Conservation (phyloP, 2,888 invertebrate genomes). For the Plebejus argus region DNA sequence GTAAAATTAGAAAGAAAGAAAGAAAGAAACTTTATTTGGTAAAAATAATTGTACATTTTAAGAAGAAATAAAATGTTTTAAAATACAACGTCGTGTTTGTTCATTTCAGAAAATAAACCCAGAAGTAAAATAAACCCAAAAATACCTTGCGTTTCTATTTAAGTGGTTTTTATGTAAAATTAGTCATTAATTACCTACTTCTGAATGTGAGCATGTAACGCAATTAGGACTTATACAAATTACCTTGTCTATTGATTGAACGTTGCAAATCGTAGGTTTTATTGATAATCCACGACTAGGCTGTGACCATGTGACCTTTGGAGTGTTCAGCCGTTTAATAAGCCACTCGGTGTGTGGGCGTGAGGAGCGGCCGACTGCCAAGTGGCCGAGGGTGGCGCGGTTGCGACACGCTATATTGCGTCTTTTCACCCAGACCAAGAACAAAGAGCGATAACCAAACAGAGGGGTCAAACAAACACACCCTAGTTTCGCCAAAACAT, state of each 20-base stretch:
- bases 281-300: not conserved
- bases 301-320: conserved; percentile 22
- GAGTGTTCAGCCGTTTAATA: conserved; percentile 29
- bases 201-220: not conserved
- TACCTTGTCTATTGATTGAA: not conserved
- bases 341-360: conserved; percentile 23
- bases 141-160: too few relatives aligned
- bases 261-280: not conserved
- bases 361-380: conserved; percentile 20
- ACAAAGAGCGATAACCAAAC: conserved; percentile 1
- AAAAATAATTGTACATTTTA: too few relatives aligned
- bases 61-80: too few relatives aligned
- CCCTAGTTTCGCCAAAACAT: not conserved
- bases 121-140: too few relatives aligned
- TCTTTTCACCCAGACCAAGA: conserved; percentile 23
- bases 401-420: conserved; percentile 22
- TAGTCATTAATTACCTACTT: not conserved
- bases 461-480: conserved; percentile 3
- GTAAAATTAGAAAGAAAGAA: too few relatives aligned
- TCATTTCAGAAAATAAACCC: too few relatives aligned
- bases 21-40: too few relatives aligned
- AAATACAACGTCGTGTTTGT: too few relatives aligned
- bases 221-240: not conserved
- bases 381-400: conserved; percentile 26
- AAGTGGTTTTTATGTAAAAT: too few relatives aligned